These are phyloP conservation scores for Coelogynopora nodosa DNA, from an alignment of 2,888 invertebrate species.

Conservation along the genomic window DNA sequence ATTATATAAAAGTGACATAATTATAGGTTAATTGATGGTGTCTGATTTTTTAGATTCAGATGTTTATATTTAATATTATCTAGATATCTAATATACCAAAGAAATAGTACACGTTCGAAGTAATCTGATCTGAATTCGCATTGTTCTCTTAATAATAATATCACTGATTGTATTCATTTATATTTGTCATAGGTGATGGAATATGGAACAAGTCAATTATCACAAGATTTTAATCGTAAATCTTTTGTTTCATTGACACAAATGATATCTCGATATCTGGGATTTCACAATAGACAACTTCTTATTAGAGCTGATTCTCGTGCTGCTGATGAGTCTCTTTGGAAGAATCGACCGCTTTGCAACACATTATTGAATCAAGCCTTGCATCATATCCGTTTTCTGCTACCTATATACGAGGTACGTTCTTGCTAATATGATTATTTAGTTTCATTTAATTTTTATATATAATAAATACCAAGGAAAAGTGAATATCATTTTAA, in stretches of 20 bases:
- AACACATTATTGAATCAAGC: not conserved
- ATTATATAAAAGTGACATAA: no score
- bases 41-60: no score
- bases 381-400: not conserved
- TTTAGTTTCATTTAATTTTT: not conserved
- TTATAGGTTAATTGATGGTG: no score
- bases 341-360: not conserved
- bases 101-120: no score
- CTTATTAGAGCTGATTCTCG: not conserved
- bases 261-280: not conserved
- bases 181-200: not conserved
- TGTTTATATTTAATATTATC: no score
- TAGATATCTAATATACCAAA: no score
- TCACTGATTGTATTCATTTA: no score
- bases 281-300: not conserved
- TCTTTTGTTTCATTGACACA: not conserved
- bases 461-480: no score
- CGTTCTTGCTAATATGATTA: not conserved
- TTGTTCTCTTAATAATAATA: no score
- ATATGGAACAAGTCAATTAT: not conserved
- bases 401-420: not conserved
- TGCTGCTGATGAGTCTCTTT: not conserved
- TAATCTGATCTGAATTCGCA: no score
- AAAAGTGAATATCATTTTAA: no score
- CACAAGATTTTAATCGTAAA: not conserved